Base-by-base conservation (phyloP, 37 sponge, comb jelly and placozoan species). In the Halisarca cf. caerulea region DNA sequence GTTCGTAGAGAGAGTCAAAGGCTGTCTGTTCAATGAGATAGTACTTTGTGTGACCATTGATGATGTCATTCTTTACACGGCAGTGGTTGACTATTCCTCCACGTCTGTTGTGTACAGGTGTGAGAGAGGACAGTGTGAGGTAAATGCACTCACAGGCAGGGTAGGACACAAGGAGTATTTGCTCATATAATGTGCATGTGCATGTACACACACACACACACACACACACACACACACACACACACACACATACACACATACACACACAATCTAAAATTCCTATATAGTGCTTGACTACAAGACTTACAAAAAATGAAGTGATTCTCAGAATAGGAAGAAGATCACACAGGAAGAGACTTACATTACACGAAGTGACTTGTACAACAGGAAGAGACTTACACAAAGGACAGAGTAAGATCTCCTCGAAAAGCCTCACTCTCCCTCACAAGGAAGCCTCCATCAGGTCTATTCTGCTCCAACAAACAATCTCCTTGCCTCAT, bases 391-490 rank as follows among this genome's bases (percentile, higher is more conserved):
- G n/a, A n/a, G 7, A 74, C 88, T 82, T 66, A 96, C 96, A 82
- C 84, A 82, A 97, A 97, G 0, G 95, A 95, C 28, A 97, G 88
- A 0, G 97, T 92, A 64, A 91, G 89, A 73, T 97, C 96, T 41
- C 97, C 97, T 20, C 89, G 83, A 70, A 92, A 95, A 4, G 93
- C 95, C 58, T 97, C 89, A 85, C 96, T 97, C 62, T 96, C 97
- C 37, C 97, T 75, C 36, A 97, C 95, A 0, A 97, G 71, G 73
- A 97, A 97, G 53, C 95, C 82, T n/a, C 97, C 97, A 79, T 97
- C 91, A 15, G 66, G 83, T 35, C 78, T 85, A 59, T 94, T 90
- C 36, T 94, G 86, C n/a, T 80, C 44, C 39, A 99, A 88, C 34
- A 94, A 99, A 88, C 34, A 94, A 68, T 20, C 88, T 53, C 90